Evolutionary conservation across 2,797 vertebrate species (phyloP), one percentile per base, ranked within the genome.

Genomic region (Rhinella marina): DNA sequence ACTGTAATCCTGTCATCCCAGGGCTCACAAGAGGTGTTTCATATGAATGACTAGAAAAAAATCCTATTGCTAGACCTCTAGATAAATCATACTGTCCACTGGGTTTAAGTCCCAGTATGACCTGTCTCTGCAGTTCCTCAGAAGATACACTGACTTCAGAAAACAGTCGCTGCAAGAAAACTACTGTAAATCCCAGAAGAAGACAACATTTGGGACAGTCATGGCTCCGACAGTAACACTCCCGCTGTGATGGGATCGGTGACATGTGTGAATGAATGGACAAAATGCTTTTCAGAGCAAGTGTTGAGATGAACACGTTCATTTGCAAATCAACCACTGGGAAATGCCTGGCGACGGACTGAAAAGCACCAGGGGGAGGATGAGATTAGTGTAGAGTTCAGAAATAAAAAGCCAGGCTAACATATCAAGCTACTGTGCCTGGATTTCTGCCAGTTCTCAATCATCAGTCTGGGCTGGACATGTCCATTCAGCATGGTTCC

Each of bases 261-360:
- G 80, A 80, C 27, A 80, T 29, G 56, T 29, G 56, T 10, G 56
- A 41, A 80, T 32, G 78, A 80, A 41, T 61, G 56, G 25, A 29
- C 17, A 48, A 3, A 61, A 70, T 11, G 70, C 54, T 41, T 75
- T 48, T 57, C 13, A 19, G 48, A 62, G 29, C 48, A 52, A 64
- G 72, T 41, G 61, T 79, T 59, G 54, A 62, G 57, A 48, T 48
- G 9, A 57, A 80, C 57, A 52, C n/a, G n/a, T 81, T 73, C 66
- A 86, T 61, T 81, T 87, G 79, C 78, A 73, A 82, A 87, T 87
- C 56, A 76, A 52, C 21, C n/a, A 81, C 32, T 64, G 52, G 29
- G 64, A 86, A 81, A 82, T 59, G 68, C 56, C 41, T 48, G 19
- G 32, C 3, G 70, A 75, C 17, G 50, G 21, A 75, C 72, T 75